Percentiles rank a stretch among this genome's conserved stretches.
These are phyloP conservation scores for Thaumetopoea pityocampa DNA, from an alignment of 1,140 invertebrate species.

Conservation along the genomic window DNA sequence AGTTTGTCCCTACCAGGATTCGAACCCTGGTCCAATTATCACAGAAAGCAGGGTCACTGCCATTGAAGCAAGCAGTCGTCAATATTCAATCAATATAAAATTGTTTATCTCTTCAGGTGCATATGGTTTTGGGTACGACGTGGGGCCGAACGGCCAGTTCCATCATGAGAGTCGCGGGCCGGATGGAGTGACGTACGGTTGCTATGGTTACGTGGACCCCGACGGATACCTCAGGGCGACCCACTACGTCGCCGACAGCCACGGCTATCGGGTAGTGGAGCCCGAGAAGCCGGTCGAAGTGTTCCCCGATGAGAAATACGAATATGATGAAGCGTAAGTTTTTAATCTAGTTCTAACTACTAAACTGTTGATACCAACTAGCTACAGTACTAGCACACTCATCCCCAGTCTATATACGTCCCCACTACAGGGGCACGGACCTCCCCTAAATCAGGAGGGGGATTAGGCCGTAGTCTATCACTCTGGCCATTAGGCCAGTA, in stretches of 20 bases:
- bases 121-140: conserved; percentile 85
- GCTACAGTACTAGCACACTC: too few relatives aligned
- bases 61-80: too few relatives aligned
- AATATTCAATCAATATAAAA: conserved; percentile 2
- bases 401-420: too few relatives aligned
- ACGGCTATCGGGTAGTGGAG: conserved; percentile 84
- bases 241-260: conserved; percentile 86
- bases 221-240: conserved; percentile 80
- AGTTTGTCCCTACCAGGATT: too few relatives aligned
- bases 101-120: conserved; percentile 68
- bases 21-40: too few relatives aligned
- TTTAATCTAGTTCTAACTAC: not conserved
- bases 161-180: conserved; percentile 85
- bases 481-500: too few relatives aligned
- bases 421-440: too few relatives aligned
- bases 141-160: conserved; percentile 84
- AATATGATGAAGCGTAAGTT: conserved; percentile 61
- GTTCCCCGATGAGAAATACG: conserved; percentile 74
- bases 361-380: too few relatives aligned
- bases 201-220: conserved; percentile 85
- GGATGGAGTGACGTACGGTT: conserved; percentile 86
- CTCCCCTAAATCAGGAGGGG: too few relatives aligned
- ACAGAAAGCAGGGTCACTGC: too few relatives aligned
- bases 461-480: too few relatives aligned
- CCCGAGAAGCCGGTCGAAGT: conserved; percentile 82